Evolutionary conservation across 1,140 invertebrate genomes (phyloP).

Genomic region (Dendroctonus valens): DNA sequence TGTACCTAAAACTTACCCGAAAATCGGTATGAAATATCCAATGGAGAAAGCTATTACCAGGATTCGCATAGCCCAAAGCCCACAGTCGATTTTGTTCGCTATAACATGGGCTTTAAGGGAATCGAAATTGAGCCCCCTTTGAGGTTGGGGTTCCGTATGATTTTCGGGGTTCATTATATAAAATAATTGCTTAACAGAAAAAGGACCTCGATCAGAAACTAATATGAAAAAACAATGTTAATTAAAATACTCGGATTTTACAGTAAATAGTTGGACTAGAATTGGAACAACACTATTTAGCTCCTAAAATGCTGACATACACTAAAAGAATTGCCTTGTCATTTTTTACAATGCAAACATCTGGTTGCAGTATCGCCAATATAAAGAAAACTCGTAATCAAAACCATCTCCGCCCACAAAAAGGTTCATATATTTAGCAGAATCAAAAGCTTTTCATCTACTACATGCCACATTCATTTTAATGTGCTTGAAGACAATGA

Average conservation of each 20-base stretch:
- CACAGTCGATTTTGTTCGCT: slow-evolving; percentile 81
- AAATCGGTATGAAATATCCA: slow-evolving; percentile 82
- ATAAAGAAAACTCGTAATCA: too few species aligned
- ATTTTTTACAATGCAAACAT: too few species aligned
- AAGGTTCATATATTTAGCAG: too few species aligned
- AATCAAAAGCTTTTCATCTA: too few species aligned
- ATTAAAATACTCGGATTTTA: not conserved
- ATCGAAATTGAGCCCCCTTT: slow-evolving; percentile 50
- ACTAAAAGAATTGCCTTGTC: not conserved
- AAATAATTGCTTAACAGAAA: not conserved
- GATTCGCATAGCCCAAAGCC: slow-evolving; percentile 78
- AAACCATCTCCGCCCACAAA: too few species aligned
- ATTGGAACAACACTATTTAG: not conserved
- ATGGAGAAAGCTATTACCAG: slow-evolving; percentile 80
- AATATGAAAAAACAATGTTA: not conserved
- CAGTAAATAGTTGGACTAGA: not conserved
- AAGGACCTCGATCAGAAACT: not conserved
- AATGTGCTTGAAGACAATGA: not conserved
- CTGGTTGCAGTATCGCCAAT: too few species aligned
- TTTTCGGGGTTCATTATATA: slow-evolving; percentile 11
- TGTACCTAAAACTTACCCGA: slow-evolving; percentile 67
- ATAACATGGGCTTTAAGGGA: slow-evolving; percentile 70
- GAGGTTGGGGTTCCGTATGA: slow-evolving; percentile 17
- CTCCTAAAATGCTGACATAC: not conserved
- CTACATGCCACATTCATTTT: too few species aligned